Evolutionary conservation across 2,797 vertebrate genomes (phyloP), one percentile per base, ranked within the genome.

Genomic region (Lepilemur septentrionalis): DNA sequence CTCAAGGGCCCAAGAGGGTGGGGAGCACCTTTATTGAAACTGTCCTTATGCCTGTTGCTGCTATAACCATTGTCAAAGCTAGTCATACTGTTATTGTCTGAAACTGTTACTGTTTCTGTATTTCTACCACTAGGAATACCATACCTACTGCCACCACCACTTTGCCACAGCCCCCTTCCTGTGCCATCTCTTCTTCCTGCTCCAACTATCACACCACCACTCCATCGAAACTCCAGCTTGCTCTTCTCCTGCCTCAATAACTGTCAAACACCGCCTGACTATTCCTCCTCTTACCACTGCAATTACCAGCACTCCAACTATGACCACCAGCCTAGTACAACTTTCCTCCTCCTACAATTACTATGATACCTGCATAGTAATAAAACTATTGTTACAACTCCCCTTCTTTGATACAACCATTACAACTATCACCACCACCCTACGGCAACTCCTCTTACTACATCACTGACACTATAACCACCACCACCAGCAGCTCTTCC

Each of bases 141-240:
- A 17, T 1, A n/a, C 48, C 28, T 15, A 20, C 6, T 18, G 55
- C 12, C 13, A 22, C 2, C 41, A 43, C 32, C 7, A 32, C 2
- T 73, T 65, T 38, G 11, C 52, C 28, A 15, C 11, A 61, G 28
- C 15, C 52, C n/a, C 38, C 41, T 59, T 23, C 52, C 55, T 91
- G 38, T 1, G 5, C 65, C 35, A 57, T 5, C 43, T 23, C 30
- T n/a, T 28, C 35, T 10, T 7, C 4, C 32, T 28, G 14, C 23
- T 32, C 6, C 18, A 22, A 2, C 5, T 22, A 1, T 4, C 17
- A 43, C 41, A 14, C 2, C 4, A 8, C 12, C 13, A 28, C 22
- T 30, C 32, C 20, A 10, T 8, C 30, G 9, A 55, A 17, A 23
- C 14, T 10, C 50, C n/a, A 12, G 13, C 50, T 38, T 41, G 1